phyloP scores from a whole-genome alignment of 2,888 invertebrate genomes.

The Stenolophus ochropezus region DNA sequence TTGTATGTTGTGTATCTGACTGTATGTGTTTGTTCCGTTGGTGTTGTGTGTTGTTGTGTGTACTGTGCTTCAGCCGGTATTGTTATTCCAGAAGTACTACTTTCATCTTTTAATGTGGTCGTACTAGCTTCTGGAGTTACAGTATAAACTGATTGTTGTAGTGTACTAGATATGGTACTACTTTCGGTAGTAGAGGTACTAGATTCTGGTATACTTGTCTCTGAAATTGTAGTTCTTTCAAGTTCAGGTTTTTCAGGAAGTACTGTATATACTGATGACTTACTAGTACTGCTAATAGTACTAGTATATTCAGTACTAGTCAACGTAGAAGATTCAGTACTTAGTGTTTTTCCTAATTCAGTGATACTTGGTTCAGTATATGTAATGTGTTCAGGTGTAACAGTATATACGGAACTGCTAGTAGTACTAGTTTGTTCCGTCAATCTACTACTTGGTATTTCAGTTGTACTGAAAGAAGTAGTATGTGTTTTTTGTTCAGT shows the following conservation, averaged over 20 bases:
- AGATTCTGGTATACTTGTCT: background rate
- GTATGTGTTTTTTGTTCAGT: constrained; percentile 21
- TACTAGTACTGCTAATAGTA: constrained; percentile 1
- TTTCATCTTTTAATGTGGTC: background rate
- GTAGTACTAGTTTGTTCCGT: background rate
- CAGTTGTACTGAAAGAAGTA: constrained; percentile 57
- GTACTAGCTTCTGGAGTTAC: constrained; percentile 18
- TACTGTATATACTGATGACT: background rate
- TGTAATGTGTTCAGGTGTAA: constrained; percentile 43
- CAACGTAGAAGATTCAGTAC: background rate
- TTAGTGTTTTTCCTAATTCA: background rate
- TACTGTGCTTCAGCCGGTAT: background rate
- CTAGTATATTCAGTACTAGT: background rate
- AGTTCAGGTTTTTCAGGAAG: constrained; percentile 16
- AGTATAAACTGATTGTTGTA: constrained; percentile 12
- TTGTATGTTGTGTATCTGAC: constrained; percentile 25
- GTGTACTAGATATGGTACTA: background rate
- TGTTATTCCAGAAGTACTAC: background rate
- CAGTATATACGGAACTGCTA: constrained; percentile 6
- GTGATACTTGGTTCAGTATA: background rate
- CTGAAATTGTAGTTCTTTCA: background rate
- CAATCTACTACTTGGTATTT: constrained; percentile 15
- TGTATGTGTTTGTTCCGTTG: constrained; percentile 23
- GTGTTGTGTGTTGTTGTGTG: constrained; percentile 41
- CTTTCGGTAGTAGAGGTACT: background rate